Percentiles rank a stretch among this genome's conserved stretches.
phyloP scores from a whole-genome alignment of 2,113 vertebrate species.

The Climacteris rufus region DNA sequence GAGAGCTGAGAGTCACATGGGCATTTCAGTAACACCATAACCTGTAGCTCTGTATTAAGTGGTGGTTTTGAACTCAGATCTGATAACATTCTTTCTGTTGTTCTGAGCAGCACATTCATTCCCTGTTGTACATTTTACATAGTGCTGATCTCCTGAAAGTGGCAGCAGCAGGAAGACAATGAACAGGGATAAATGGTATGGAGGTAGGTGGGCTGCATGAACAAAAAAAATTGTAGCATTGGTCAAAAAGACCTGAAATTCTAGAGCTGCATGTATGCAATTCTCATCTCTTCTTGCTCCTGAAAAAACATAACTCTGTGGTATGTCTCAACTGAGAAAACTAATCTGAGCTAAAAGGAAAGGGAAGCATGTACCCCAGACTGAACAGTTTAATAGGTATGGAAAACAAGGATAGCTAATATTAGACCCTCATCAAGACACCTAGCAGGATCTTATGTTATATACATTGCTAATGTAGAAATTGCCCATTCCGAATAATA shows the following conservation, averaged over 20 bases:
- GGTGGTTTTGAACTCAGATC: background rate
- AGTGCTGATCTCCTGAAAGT: background rate
- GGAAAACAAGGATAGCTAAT: background rate
- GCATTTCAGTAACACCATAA: background rate
- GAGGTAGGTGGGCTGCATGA: background rate
- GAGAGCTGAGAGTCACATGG: background rate
- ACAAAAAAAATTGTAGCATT: background rate
- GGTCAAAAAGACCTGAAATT: background rate
- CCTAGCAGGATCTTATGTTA: background rate
- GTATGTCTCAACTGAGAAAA: background rate
- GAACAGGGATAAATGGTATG: background rate
- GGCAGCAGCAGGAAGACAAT: background rate
- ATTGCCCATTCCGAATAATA: background rate
- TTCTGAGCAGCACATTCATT: background rate
- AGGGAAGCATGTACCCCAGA: background rate
- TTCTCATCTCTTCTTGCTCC: background rate
- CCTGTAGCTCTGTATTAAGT: background rate
- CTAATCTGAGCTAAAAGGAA: background rate
- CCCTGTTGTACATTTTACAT: background rate
- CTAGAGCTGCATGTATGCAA: background rate
- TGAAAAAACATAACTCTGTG: background rate
- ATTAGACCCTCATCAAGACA: background rate
- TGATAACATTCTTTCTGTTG: background rate
- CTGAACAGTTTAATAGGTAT: background rate
- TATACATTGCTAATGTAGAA: background rate